These are phyloP conservation scores for Nannospalax galili DNA, from an alignment of 2,113 vertebrate genomes.

Conservation along the genomic window DNA sequence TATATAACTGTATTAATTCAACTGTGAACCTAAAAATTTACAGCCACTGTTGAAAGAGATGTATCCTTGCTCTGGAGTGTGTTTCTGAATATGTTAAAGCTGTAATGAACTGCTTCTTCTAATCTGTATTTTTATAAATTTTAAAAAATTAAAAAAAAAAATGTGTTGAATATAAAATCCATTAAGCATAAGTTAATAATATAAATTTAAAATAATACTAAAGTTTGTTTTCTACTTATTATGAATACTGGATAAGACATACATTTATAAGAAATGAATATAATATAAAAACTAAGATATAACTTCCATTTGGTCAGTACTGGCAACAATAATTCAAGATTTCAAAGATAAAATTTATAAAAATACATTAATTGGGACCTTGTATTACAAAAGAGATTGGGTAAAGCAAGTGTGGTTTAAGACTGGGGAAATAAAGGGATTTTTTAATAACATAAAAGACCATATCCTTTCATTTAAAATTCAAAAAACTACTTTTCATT, in stretches of 20 bases:
- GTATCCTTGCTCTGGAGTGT: too few species aligned
- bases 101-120: too few species aligned
- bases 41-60: too few species aligned
- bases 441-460: background rate
- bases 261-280: conserved; percentile 42
- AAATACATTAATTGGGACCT: background rate
- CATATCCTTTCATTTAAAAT: background rate
- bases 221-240: conserved; percentile 30
- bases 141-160: too few species aligned
- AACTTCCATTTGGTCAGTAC: conserved; percentile 25
- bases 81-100: too few species aligned
- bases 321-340: conserved; percentile 34
- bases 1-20: too few species aligned
- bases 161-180: too few species aligned
- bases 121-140: too few species aligned
- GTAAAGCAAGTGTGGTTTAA: conserved; percentile 18
- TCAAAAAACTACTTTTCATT: background rate
- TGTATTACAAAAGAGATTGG: background rate
- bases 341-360: background rate
- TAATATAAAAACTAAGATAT: conserved; percentile 20
- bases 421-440: background rate
- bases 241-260: background rate
- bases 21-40: too few species aligned
- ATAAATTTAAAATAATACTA: conserved; percentile 3
- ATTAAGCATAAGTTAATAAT: background rate